phyloP scores from a whole-genome alignment of 2,113 vertebrate genomes.

The Pygoscelis adeliae region DNA sequence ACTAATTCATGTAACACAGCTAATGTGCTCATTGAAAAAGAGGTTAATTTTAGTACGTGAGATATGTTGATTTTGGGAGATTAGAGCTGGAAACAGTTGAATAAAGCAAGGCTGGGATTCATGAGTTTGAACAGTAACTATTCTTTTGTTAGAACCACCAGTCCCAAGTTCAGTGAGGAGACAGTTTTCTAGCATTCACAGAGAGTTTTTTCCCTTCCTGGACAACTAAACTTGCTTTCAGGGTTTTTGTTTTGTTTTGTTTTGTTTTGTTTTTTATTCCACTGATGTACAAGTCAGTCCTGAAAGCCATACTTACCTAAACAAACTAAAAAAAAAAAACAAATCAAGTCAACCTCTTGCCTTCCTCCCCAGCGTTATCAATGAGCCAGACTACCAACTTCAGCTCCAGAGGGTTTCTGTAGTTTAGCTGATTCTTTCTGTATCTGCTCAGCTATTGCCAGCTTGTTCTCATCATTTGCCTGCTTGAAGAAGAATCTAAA shows the following conservation, averaged over 20 bases:
- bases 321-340: neutral
- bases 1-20: neutral
- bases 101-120: neutral
- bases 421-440: neutral
- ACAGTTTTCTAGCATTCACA: neutral
- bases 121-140: neutral
- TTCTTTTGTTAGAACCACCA: neutral
- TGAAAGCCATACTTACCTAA: neutral
- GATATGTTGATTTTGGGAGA: neutral
- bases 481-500: slow-evolving; percentile 20
- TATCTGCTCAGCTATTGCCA: neutral
- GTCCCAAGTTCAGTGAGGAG: neutral
- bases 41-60: neutral
- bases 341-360: neutral
- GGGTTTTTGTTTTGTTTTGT: rapidly evolving
- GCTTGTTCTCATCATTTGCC: neutral
- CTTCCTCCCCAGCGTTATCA: neutral
- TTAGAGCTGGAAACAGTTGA: neutral
- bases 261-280: neutral
- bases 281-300: neutral
- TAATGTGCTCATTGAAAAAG: neutral
- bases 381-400: neutral
- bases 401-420: neutral
- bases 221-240: neutral
- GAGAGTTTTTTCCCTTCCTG: neutral